Evolutionary conservation across 1,140 invertebrate species (phyloP).

Genomic region (Varroa destructor): DNA sequence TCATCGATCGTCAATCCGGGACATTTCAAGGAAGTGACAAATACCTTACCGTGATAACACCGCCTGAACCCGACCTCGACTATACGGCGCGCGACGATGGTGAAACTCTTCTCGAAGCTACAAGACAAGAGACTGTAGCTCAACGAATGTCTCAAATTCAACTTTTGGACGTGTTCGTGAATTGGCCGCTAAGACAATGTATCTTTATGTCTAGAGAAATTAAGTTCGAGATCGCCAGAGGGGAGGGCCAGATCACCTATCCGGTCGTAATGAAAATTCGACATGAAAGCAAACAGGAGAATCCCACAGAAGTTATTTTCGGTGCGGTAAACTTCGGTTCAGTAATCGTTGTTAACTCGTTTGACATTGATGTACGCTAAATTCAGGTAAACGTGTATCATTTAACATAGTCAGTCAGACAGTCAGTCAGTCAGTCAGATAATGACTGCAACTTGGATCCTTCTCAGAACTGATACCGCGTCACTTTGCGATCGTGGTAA

Average conservation of each 20-base stretch:
- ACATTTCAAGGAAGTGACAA: neutral
- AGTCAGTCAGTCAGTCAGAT: no score
- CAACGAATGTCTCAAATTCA: conserved; percentile 11
- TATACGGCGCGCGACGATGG: conserved; percentile 1
- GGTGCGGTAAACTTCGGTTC: no score
- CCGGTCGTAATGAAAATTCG: neutral
- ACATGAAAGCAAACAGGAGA: no score
- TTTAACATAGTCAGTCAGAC: no score
- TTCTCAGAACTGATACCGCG: no score
- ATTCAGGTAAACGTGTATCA: no score
- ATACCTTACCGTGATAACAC: neutral
- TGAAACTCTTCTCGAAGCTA: conserved; percentile 1
- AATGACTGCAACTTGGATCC: no score
- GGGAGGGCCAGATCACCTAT: conserved; percentile 1
- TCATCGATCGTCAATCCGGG: conserved; percentile 8
- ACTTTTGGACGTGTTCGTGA: neutral
- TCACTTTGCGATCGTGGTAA: no score
- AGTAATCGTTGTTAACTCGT: no score
- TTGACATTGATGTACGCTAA: no score
- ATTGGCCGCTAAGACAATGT: neutral
- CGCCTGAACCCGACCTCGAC: conserved; percentile 9
- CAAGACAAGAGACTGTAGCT: conserved; percentile 12
- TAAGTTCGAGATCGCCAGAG: neutral
- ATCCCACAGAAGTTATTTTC: no score
- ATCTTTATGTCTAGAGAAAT: neutral